These are phyloP conservation scores for Oopsacas minuta DNA, from an alignment of 37 sponge, comb jelly and placozoan species.

Conservation along the genomic window DNA sequence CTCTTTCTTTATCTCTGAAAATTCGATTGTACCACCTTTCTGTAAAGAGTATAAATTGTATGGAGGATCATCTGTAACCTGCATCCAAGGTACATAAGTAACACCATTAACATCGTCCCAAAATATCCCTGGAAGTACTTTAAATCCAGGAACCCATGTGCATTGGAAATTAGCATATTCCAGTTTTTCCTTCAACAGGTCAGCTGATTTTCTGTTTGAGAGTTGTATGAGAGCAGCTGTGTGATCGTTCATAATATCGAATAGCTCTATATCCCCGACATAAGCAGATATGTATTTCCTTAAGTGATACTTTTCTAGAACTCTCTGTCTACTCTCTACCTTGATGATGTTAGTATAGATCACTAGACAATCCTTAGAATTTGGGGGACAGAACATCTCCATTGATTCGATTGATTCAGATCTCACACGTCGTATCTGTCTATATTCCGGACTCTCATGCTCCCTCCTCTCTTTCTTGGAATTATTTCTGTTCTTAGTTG, in stretches of 20 bases:
- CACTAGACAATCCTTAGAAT: not conserved
- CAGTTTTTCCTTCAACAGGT: not conserved
- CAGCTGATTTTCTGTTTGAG: not conserved
- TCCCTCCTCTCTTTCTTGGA: not conserved
- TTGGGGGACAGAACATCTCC: not conserved
- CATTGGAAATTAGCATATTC: not conserved
- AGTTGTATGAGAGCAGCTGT: conserved; percentile 2
- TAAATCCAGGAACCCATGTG: not conserved
- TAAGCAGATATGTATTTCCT: not conserved
- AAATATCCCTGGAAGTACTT: not conserved
- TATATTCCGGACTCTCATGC: not conserved
- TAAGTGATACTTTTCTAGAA: not conserved
- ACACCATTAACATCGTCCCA: not conserved
- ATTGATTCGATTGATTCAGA: not conserved
- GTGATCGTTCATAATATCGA: not conserved
- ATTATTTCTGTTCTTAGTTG: not conserved
- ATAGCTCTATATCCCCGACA: not conserved
- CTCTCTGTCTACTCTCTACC: not conserved
- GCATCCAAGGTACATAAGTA: not conserved
- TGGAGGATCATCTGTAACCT: not conserved
- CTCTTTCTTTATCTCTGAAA: conserved; percentile 12
- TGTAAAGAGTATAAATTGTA: not conserved
- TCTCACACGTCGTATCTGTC: not conserved
- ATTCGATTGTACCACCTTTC: not conserved
- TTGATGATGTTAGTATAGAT: conserved; percentile 5